phyloP scores from a whole-genome alignment of 2,797 vertebrate genomes.

The Anabacerthia variegaticeps region DNA sequence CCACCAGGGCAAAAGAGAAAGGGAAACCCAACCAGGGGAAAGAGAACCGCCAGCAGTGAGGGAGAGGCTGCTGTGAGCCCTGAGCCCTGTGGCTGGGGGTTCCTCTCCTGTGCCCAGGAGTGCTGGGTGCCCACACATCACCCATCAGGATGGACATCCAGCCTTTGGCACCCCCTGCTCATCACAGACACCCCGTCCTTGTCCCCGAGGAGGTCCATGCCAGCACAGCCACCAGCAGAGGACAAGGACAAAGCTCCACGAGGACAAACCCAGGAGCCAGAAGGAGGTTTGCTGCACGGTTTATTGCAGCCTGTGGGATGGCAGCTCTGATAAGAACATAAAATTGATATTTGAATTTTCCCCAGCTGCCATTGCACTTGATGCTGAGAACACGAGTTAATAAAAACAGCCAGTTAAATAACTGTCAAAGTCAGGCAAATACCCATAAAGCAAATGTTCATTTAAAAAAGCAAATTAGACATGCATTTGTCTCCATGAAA shows the following conservation, averaged over 20 bases:
- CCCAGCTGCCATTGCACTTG: constrained; percentile 66
- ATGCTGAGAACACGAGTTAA: constrained; percentile 64
- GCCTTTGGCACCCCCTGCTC: accelerated
- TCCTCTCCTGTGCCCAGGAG: background rate
- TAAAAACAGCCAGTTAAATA: constrained; percentile 77
- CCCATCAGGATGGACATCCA: accelerated
- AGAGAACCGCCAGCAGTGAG: accelerated
- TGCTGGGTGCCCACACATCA: background rate
- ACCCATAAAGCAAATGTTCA: constrained; percentile 55
- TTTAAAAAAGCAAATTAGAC: constrained; percentile 68
- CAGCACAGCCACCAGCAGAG: background rate
- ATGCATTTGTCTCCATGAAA: constrained; percentile 64
- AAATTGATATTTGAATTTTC: constrained; percentile 66
- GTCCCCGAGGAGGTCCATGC: accelerated
- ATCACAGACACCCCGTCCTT: accelerated
- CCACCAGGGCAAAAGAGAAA: too few species aligned
- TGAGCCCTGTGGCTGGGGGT: accelerated
- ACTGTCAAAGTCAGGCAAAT: constrained; percentile 72
- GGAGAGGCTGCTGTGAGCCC: background rate
- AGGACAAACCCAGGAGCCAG: background rate
- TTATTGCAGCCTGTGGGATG: constrained; percentile 22
- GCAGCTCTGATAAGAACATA: constrained; percentile 40
- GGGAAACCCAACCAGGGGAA: background rate
- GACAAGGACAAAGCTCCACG: background rate
- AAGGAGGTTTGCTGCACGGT: constrained; percentile 6